Percentiles rank a stretch among this genome's conserved stretches.
phyloP scores from a whole-genome alignment of 2,888 invertebrate species.

The Cistogaster globosa region DNA sequence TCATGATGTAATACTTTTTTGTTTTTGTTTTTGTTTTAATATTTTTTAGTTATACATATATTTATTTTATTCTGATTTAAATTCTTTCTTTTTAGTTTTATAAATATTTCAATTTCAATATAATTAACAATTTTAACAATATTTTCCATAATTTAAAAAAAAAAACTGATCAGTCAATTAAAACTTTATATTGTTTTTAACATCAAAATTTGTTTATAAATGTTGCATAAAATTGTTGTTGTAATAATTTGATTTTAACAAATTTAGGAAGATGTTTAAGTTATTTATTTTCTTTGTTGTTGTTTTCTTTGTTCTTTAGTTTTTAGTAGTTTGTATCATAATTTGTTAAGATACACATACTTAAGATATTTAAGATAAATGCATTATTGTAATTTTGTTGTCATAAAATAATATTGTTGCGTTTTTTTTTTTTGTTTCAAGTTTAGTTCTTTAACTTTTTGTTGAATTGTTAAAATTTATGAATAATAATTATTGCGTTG shows the following conservation, averaged over 20 bases:
- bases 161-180: conserved; percentile 69
- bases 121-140: conserved; percentile 61
- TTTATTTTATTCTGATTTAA: neutral
- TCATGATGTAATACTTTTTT: conserved; percentile 12
- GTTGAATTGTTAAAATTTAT: conserved; percentile 78
- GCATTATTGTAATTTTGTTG: conserved; percentile 72
- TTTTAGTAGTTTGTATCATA: conserved; percentile 31
- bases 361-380: conserved; percentile 69
- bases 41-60: conserved; percentile 24
- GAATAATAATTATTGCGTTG: conserved; percentile 93
- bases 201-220: conserved; percentile 5
- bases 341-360: conserved; percentile 33
- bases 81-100: neutral
- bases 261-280: conserved; percentile 50
- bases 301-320: conserved; percentile 22
- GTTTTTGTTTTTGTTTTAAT: neutral
- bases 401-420: conserved; percentile 60
- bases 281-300: neutral
- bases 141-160: conserved; percentile 29
- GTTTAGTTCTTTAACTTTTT: neutral
- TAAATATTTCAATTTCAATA: conserved; percentile 46
- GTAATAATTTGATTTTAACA: conserved; percentile 55
- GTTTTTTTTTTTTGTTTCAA: conserved; percentile 47
- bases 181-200: conserved; percentile 43
- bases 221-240: conserved; percentile 33